A percentile compares a stretch with the other conserved stretches of the same genome.
Evolutionary conservation across 2,113 vertebrate species (phyloP).

Genomic region (Lagenorhynchus albirostris): DNA sequence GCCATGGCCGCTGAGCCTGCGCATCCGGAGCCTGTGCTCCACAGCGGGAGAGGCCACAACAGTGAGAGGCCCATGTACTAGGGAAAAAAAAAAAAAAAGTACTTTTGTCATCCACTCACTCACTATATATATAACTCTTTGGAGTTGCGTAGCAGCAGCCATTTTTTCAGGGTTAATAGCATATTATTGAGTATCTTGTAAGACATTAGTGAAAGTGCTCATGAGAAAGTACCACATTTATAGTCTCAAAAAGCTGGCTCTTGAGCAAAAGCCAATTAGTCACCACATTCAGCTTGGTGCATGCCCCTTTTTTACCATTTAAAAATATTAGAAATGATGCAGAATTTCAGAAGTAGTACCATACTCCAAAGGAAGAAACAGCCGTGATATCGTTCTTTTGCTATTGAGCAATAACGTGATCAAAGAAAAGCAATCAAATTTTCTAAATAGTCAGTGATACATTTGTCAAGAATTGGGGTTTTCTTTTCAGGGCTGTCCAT

Average conservation of each 20-base stretch:
- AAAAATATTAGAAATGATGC: background rate
- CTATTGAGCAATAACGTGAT: background rate
- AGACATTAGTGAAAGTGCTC: background rate
- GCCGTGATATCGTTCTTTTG: background rate
- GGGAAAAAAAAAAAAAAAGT: background rate
- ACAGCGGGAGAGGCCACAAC: too few species aligned
- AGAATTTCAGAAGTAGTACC: background rate
- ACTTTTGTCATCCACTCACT: background rate
- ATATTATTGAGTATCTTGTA: background rate
- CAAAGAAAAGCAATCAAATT: constrained; percentile 12
- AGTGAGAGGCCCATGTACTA: too few species aligned
- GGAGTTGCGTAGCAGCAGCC: background rate
- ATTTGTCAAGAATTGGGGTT: background rate
- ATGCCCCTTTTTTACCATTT: background rate
- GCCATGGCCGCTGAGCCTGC: too few species aligned
- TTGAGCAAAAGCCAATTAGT: background rate
- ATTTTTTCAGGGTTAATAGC: background rate
- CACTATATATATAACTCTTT: background rate
- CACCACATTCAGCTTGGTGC: background rate
- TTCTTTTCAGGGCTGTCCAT: background rate
- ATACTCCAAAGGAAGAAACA: constrained; percentile 3
- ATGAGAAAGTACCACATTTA: background rate
- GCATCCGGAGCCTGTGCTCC: too few species aligned
- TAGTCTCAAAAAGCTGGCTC: background rate
- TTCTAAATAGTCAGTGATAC: background rate